Base-by-base conservation (phyloP, 2,888 invertebrate species). In the Pediacus dermestoides region DNA sequence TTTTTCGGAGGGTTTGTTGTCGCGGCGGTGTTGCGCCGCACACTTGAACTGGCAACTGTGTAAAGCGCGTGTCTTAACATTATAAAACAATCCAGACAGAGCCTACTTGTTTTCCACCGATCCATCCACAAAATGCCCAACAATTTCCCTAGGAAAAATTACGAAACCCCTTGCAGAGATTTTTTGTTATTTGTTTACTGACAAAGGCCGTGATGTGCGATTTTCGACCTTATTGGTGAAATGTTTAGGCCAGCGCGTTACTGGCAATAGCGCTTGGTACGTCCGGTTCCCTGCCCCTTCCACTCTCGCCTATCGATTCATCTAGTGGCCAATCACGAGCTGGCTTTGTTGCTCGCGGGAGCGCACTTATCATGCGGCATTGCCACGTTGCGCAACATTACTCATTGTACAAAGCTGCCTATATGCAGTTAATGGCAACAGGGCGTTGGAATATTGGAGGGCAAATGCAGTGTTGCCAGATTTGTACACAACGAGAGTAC, bases 291-390 rank as follows among this genome's bases (percentile, higher is more conserved):
- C 74, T 74, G 55, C 62, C 70, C 67, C 72, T 72, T 75, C 60
- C 60, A n/a, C n/a, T n/a, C 61, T 75, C 74, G 72, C 70, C 74
- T 77, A 80, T 79, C 78, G 80, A 79, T 79, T 75, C 73, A 64
- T 59, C 69, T 68, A 69, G 68, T 70, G 71, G 70, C 80, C 79
- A 79, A 80, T 79, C 69, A 73, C 72, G 76, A 65, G 74, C 75
- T 63, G 44, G 52, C 49, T 46, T 58, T 53, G 49, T 50, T 49
- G 63, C 62, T 64, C 67, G 67, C 67, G 67, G 67, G 74, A 76
- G 73, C 73, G 73, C 68, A 66, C 66, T 71, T 68, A 64, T 66
- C 68, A 64, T 71, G 72, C 76, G 71, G 70, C 69, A 72, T 64
- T 67, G 67, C 63, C 74, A 52, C 66, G 67, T 37, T 32, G 42